Base-by-base conservation (phyloP, 1,140 invertebrate genomes). In the Thalassaphorura encarpata region DNA sequence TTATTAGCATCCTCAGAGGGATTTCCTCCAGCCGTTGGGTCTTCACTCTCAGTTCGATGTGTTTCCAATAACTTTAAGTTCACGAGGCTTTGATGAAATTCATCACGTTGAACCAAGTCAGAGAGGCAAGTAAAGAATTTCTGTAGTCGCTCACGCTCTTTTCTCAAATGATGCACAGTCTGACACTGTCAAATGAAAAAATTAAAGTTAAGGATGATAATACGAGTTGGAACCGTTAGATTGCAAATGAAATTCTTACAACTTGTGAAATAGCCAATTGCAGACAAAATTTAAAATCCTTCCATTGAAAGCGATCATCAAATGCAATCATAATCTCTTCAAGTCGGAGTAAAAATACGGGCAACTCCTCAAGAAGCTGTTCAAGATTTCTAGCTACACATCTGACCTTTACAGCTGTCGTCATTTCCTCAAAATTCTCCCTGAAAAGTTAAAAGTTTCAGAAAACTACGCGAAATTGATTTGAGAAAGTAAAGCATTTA, bases 241-340 rank as follows among this genome's bases (percentile, higher is more conserved):
- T n/a, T n/a, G n/a, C n/a, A n/a, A n/a, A n/a, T n/a, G n/a, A n/a
- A 24, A 8, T 8, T 73, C 78, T 72, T 69, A 82, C 80, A 57
- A 82, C 77, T 78, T 82, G 81, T 46, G 80, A 81, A 36, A 80
- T 82, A 16, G 77, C 79, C 45, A 81, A 70, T 72, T 82, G 82
- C 60, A 83, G 81, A 56, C 79, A 78, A 67, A 82, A 82, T 65
- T 82, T 82, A 70, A 81, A 83, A 67, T 83, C 80, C 54, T 77
- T 76, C 78, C 80, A 81, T 58, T 79, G 79, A 47, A 82, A 68
- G 62, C 79, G 79, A 54, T 82, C 79, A 63, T 82, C 79, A 33
- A 81, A 70, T 1, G 77, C 76, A 57, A 73, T 69, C 27, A 75
- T 76, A 16, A 81, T 67, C 67, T 82, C 80, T 69, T 82, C 79